phyloP scores from a whole-genome alignment of 2,888 invertebrate genomes.

The Cantharis rufa region DNA sequence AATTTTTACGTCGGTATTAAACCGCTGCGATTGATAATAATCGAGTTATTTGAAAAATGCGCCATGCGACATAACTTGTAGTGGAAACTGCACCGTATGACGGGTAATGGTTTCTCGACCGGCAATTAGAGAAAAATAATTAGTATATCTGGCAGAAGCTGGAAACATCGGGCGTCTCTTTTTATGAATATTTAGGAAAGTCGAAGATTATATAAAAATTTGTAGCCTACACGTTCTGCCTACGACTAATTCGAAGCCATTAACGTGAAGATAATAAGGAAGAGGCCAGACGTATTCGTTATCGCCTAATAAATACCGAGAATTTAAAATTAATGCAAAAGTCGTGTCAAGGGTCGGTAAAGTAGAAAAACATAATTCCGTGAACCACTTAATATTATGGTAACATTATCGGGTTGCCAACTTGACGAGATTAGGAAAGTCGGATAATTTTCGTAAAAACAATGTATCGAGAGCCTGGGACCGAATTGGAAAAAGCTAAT shows the following conservation, averaged over 20 bases:
- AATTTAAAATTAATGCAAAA: conserved; percentile 39
- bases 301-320: conserved; percentile 37
- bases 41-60: not conserved
- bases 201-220: conserved; percentile 6
- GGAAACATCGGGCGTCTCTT: not conserved
- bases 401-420: not conserved
- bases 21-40: not conserved
- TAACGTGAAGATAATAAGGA: conserved; percentile 41
- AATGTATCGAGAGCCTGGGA: not conserved
- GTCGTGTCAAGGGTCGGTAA: conserved; percentile 36
- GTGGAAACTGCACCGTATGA: not conserved
- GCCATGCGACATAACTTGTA: not conserved
- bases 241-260: conserved; percentile 37
- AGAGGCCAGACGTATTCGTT: conserved; percentile 37
- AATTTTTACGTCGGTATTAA: not conserved
- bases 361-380: conserved; percentile 33
- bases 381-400: conserved; percentile 16
- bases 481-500: not conserved
- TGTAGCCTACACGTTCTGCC: conserved; percentile 27
- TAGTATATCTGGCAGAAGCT: not conserved
- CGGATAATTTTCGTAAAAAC: not conserved
- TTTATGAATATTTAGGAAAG: not conserved
- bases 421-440: not conserved
- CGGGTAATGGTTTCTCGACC: no score
- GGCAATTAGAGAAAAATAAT: no score